phyloP scores from a whole-genome alignment of 2,888 invertebrate species.

The Amphipyra tragopoginis region DNA sequence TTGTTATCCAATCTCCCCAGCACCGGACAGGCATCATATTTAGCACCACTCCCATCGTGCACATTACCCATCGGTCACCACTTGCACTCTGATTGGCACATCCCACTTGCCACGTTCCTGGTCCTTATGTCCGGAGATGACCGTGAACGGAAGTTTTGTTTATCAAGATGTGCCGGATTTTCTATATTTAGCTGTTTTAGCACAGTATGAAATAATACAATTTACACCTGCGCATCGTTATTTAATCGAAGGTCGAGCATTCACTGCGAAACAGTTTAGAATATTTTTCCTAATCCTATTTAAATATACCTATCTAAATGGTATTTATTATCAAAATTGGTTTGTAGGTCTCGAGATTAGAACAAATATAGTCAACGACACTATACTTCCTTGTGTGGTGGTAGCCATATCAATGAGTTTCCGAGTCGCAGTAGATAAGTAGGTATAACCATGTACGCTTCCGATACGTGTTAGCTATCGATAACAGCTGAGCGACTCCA shows the following conservation, averaged over 20 bases:
- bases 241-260: conserved; percentile 9
- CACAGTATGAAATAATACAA: conserved; percentile 2
- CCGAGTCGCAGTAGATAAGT: conserved; percentile 41
- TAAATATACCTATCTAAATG: neutral
- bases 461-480: conserved; percentile 40
- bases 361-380: conserved; percentile 11
- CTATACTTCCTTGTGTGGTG: conserved; percentile 18
- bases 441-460: conserved; percentile 44
- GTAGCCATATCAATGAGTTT: conserved; percentile 29
- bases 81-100: conserved; percentile 43
- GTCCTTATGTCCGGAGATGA: conserved; percentile 14
- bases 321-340: neutral
- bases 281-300: neutral
- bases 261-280: neutral
- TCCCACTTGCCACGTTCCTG: conserved; percentile 37
- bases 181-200: conserved; percentile 4
- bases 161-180: neutral
- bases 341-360: conserved; percentile 16
- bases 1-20: conserved; percentile 40
- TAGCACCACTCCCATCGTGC: conserved; percentile 21
- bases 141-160: conserved; percentile 9
- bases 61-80: conserved; percentile 24
- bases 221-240: neutral
- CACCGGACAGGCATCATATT: conserved; percentile 46
- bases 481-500: conserved; percentile 17